These are phyloP conservation scores for Agrochola litura DNA, from an alignment of 2,888 invertebrate species.

Conservation along the genomic window DNA sequence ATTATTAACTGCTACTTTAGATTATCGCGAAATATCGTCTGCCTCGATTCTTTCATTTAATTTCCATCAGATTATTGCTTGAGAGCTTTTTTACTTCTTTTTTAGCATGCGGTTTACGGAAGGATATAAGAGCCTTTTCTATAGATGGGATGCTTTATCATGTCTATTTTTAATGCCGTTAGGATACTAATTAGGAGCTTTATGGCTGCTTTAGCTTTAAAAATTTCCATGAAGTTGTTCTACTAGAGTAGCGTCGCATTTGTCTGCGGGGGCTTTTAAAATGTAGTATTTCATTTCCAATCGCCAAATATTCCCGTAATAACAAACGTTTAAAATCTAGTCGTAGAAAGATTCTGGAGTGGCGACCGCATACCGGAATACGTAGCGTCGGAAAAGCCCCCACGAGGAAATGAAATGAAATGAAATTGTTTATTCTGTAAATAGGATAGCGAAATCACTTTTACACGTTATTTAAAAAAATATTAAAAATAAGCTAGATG, in stretches of 20 bases:
- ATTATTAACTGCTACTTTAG: slow-evolving; percentile 8
- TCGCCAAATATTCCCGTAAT: too few species aligned
- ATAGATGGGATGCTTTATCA: background rate
- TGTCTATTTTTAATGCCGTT: background rate
- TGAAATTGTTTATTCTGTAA: too few species aligned
- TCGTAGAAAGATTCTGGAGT: too few species aligned
- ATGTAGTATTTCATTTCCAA: background rate
- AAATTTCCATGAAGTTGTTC: background rate
- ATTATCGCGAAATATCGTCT: slow-evolving; percentile 2
- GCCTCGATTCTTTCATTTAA: slow-evolving; percentile 11
- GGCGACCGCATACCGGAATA: too few species aligned
- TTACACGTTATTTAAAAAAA: too few species aligned
- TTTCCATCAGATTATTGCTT: slow-evolving; percentile 8
- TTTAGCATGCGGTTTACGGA: background rate
- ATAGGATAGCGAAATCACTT: too few species aligned
- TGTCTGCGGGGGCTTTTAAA: background rate
- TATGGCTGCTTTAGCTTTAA: too few species aligned
- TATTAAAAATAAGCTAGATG: too few species aligned
- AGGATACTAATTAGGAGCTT: background rate
- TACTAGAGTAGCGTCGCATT: background rate
- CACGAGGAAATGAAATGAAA: too few species aligned
- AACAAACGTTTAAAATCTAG: background rate
- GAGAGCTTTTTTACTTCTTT: background rate
- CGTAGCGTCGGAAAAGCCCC: too few species aligned
- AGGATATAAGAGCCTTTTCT: background rate